phyloP scores from a whole-genome alignment of 2,113 vertebrate species.

The Leptobrachium ailaonicum region DNA sequence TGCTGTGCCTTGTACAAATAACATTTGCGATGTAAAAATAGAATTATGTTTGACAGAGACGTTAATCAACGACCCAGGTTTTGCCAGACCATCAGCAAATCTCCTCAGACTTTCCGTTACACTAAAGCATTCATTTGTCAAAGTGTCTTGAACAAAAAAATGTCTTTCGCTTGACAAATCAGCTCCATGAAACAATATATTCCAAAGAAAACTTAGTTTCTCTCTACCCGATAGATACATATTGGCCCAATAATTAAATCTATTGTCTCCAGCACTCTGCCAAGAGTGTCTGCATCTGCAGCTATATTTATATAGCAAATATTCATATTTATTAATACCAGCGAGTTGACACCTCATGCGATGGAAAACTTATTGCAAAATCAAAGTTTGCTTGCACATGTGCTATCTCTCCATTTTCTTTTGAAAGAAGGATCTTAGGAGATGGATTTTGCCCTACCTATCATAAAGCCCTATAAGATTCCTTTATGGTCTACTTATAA shows the following conservation, averaged over 20 bases:
- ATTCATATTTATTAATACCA: not conserved
- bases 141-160: not conserved
- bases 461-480: too few relatives aligned
- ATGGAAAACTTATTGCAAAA: not conserved
- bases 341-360: not conserved
- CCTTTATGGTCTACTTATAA: too few relatives aligned
- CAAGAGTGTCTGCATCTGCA: not conserved
- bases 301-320: not conserved
- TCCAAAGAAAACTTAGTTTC: not conserved
- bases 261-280: not conserved
- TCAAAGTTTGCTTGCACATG: not conserved
- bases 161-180: not conserved
- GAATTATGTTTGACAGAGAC: constrained; percentile 1
- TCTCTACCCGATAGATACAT: too few relatives aligned
- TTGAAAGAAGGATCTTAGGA: not conserved
- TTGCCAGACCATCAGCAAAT: not conserved
- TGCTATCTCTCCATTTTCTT: not conserved
- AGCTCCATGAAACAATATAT: not conserved
- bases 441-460: too few relatives aligned
- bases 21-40: not conserved
- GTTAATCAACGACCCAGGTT: not conserved
- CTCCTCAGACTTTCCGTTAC: not conserved
- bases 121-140: not conserved
- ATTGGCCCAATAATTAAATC: too few relatives aligned
- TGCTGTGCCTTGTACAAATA: not conserved